These are phyloP conservation scores for Spheniscus mendiculus DNA, from an alignment of 2,113 vertebrate species.

Conservation along the genomic window DNA sequence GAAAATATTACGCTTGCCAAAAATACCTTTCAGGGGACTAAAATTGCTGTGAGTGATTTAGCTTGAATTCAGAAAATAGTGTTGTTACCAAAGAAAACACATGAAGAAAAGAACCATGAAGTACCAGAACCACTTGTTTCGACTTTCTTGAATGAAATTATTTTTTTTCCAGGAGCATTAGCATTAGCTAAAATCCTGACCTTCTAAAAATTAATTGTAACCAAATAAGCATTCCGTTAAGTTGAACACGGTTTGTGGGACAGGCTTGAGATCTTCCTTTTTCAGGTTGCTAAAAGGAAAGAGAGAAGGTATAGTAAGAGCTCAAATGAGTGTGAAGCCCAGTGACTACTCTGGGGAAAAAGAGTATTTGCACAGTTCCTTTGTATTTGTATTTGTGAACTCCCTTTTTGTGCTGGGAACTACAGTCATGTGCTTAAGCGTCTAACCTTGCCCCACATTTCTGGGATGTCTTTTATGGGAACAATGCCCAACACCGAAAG, in stretches of 20 bases:
- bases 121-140: not conserved
- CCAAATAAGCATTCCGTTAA: not conserved
- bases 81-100: not conserved
- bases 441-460: not conserved
- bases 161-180: not conserved
- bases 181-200: not conserved
- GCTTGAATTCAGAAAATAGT: not conserved
- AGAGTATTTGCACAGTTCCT: not conserved
- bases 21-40: not conserved
- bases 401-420: not conserved
- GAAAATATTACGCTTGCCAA: not conserved
- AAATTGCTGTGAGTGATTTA: not conserved
- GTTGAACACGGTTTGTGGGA: not conserved
- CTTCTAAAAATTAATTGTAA: not conserved
- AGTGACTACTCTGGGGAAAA: not conserved
- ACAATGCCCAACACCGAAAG: accelerated
- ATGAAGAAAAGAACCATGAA: not conserved
- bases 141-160: not conserved
- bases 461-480: not conserved
- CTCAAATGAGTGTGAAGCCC: not conserved
- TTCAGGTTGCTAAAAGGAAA: not conserved
- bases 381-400: not conserved
- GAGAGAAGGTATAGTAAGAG: not conserved
- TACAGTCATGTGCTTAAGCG: not conserved
- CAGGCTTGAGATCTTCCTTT: not conserved